These are phyloP conservation scores for Moxostoma hubbsi DNA, from an alignment of 2,797 vertebrate genomes.

Conservation along the genomic window DNA sequence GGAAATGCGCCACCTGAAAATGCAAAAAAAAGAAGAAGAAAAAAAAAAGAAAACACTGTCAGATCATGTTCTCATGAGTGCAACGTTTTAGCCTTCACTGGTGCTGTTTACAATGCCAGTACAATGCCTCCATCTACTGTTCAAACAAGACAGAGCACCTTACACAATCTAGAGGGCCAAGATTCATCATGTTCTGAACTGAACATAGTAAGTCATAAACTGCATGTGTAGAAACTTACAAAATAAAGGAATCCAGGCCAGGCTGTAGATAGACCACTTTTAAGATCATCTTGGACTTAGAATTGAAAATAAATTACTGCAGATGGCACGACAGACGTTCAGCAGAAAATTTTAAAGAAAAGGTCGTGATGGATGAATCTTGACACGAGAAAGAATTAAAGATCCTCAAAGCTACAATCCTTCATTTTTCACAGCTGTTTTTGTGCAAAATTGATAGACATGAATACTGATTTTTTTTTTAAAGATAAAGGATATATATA, in stretches of 20 bases:
- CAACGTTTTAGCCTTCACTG: neutral
- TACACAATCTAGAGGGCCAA: neutral
- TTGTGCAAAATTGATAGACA: neutral
- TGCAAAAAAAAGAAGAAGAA: neutral
- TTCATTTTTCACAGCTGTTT: neutral
- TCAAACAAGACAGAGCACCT: neutral
- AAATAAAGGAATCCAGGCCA: neutral
- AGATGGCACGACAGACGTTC: neutral
- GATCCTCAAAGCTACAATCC: neutral
- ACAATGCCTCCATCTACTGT: conserved; percentile 25
- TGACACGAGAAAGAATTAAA: no score
- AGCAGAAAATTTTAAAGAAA: neutral
- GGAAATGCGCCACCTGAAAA: neutral
- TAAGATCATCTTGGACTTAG: neutral
- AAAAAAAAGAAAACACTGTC: neutral
- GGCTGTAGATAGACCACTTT: neutral
- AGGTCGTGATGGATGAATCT: neutral
- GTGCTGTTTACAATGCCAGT: neutral
- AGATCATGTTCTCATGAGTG: neutral
- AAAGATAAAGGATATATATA: no score
- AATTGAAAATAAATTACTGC: conserved; percentile 3
- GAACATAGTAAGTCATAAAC: neutral
- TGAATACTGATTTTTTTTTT: neutral
- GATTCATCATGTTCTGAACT: neutral
- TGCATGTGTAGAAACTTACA: conserved; percentile 4